Base-by-base conservation (phyloP, 2,797 vertebrate genomes). In the Myiotriccus ornatus region DNA sequence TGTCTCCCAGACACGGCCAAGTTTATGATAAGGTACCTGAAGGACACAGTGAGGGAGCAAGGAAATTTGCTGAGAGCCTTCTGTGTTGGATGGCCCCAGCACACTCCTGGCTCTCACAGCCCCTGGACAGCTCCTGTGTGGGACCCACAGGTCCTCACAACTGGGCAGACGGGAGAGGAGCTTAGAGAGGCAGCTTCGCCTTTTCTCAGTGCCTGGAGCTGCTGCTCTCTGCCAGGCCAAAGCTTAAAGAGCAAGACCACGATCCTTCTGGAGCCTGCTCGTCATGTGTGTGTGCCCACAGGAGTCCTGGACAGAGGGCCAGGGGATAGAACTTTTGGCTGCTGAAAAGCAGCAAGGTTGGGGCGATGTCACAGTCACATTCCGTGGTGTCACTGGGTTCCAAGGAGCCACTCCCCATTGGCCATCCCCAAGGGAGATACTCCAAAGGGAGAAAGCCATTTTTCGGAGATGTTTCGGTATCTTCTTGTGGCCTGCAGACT, bases 401-500 rank as follows among this genome's bases (percentile, higher is more conserved):
- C 59, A 71, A 65, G 25, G 34, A 65, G 2, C 57, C n/a, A 6
- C 44, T 84, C 50, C 25, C 16, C 50, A 15, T 22, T 9, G 32
- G 14, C 28, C 18, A 16, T 7, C 30, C 30, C 18, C 46, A 59
- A 52, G 46, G 30, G 7, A 6, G 10, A 28, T 30, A 13, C 6
- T 25, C 30, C 18, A 41, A 59, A 52, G 52, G 30, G 6, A 5
- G 10, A 44, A 89, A 50, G 3, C 8, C 4, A 46, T 10, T 8
- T 52, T 16, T 52, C 10, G 17, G 57, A 39, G 21, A 46, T 24
- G 18, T 41, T 46, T 83, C 57, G 37, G 10, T 52, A 34, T 23
- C n/a, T 64, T 70, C 24, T 17, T 0, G 0, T 25, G 37, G 53
- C 28, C n/a, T 27, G 39, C 9, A 59, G 25, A 47, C 0, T 1